Conservation (phyloP, 2,888 invertebrate genomes). For the Rhimphoctona megacephalus region DNA sequence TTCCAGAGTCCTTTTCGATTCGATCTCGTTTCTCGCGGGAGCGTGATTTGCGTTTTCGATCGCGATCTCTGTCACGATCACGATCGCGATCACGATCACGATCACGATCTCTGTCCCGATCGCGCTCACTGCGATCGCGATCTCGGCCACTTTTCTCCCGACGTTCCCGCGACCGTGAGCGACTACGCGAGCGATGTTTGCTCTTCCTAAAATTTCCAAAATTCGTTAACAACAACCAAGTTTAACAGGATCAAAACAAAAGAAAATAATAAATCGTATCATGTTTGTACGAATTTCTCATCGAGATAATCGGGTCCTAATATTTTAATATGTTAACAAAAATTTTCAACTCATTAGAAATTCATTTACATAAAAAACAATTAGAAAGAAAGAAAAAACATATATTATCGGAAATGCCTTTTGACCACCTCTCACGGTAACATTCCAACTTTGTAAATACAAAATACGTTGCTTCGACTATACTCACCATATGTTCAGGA, state of each 20-base stretch:
- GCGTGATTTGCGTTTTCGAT: constrained; percentile 76
- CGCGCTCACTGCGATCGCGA: constrained; percentile 82
- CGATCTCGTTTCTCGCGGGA: constrained; percentile 31
- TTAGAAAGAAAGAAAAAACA: too few relatives aligned
- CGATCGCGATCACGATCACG: constrained; percentile 85
- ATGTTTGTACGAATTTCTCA: background rate
- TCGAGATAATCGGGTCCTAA: background rate
- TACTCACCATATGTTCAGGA: constrained; percentile 82
- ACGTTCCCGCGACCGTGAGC: constrained; percentile 86
- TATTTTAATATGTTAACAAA: constrained; percentile 1
- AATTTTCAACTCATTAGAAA: background rate
- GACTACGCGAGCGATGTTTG: constrained; percentile 83
- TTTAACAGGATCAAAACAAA: constrained; percentile 26
- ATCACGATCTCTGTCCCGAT: constrained; percentile 78
- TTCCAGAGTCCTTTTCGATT: constrained; percentile 66
- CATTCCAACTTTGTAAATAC: constrained; percentile 66
- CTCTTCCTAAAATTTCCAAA: constrained; percentile 82
- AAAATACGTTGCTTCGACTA: constrained; percentile 71
- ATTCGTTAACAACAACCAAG: background rate
- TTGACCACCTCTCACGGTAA: constrained; percentile 62
- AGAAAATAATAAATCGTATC: constrained; percentile 5
- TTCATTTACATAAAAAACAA: too few relatives aligned
- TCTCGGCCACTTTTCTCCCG: constrained; percentile 49
- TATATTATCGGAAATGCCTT: background rate
- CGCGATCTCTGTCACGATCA: constrained; percentile 73